Evolutionary conservation across 2,797 vertebrate species (phyloP), one percentile per base, ranked within the genome.

Genomic region (Phrynocephalus vlangalii): DNA sequence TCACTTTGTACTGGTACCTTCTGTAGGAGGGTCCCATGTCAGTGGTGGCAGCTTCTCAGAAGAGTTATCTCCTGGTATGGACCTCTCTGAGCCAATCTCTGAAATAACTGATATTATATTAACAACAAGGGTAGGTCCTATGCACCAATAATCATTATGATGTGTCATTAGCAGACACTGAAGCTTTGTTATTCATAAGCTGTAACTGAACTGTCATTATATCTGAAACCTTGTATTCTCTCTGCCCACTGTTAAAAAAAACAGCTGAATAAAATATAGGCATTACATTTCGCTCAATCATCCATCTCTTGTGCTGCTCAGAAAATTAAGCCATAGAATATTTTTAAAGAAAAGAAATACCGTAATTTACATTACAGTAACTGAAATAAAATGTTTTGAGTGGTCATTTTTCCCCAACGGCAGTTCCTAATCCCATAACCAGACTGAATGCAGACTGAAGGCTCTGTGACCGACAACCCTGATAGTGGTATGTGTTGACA

Each of bases 1-100:
- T 71, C 66, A 52, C 2, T 60, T 76, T 66, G 70, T 78, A 78
- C 28, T 71, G 67, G 50, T 78, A 83, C 86, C 86, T 87, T n/a
- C 6, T 78, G 30, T 20, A 76, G 30, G 83, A 24, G 80, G 13
- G 52, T 78, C 44, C 73, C 24, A 44, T 60, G 33, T 16, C n/a
- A 60, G 30, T 20, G 50, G n/a, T 22, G 71, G 48, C 48, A 56
- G 48, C 26, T 3, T 71, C n/a, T 11, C 76, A 24, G 72, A 82
- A 87, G 28, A 70, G n/a, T 13, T 30, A 66, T 18, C 38, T 24
- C 2, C 20, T 18, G 33, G 15, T 15, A 15, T 73, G 44, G 71
- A 82, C 52, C 22, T 76, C 63, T 83, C 66, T 82, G 18, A 5
- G 63, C 20, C 73, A 72, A 67, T 33, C 67, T 70, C 75, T 78